Percentiles rank a stretch among this genome's conserved stretches.
These are phyloP conservation scores for Enteromius viviparus DNA, from an alignment of 2,797 vertebrate species.

Conservation along the genomic window DNA sequence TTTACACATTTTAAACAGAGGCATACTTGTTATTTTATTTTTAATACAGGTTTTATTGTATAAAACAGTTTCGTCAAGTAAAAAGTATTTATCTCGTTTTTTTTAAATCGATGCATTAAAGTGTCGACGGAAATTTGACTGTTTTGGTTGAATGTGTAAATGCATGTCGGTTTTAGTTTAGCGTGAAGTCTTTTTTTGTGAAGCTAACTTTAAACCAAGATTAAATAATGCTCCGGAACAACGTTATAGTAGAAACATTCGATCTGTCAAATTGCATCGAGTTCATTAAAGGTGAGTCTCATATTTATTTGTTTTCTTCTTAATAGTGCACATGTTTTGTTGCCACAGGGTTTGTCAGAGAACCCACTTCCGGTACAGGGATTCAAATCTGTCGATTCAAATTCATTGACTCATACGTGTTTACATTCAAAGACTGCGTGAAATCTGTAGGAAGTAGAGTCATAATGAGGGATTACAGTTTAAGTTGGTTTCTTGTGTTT, in stretches of 20 bases:
- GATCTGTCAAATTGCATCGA: conserved; percentile 70
- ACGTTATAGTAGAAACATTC: conserved; percentile 64
- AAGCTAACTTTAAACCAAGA: conserved; percentile 45
- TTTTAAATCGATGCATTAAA: too few species aligned
- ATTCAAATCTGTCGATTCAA: conserved; percentile 3
- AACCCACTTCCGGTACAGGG: conserved; percentile 56
- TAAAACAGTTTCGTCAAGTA: neutral
- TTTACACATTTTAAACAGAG: neutral
- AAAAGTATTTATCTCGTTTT: too few species aligned
- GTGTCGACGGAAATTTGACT: neutral
- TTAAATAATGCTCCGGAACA: conserved; percentile 63
- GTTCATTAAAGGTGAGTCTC: conserved; percentile 74
- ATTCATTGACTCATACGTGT: neutral
- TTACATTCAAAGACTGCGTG: neutral
- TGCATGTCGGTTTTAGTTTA: neutral
- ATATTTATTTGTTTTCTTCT: neutral
- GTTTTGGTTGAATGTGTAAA: neutral
- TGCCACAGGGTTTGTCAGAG: neutral
- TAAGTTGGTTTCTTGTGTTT: conserved; percentile 51
- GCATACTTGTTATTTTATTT: neutral
- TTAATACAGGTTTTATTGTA: neutral
- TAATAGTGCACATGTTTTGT: neutral
- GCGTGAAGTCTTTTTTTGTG: neutral
- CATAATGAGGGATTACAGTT: neutral
- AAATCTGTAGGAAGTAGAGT: neutral